A percentile compares a stretch with the other conserved stretches of the same genome.
Conservation (phyloP, 2,113 vertebrate genomes). For the Diadophis punctatus region DNA sequence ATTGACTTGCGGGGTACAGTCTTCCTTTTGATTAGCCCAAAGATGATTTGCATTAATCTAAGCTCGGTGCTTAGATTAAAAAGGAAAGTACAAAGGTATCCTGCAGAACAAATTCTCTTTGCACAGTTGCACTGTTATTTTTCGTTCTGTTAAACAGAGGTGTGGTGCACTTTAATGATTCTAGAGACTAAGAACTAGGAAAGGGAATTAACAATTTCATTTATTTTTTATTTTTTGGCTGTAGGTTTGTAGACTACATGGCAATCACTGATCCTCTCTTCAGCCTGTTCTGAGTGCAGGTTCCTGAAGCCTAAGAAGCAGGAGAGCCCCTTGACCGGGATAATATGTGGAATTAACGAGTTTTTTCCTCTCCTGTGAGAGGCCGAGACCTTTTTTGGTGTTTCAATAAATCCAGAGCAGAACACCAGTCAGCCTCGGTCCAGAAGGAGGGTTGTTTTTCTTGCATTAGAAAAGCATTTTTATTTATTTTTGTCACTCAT, state of each 20-base stretch:
- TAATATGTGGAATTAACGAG: not conserved
- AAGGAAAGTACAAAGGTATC: not conserved
- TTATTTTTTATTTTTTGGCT: not conserved
- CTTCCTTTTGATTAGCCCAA: not conserved
- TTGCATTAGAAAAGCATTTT: not conserved
- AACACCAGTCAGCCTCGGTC: not conserved
- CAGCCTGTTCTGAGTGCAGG: slow-evolving; percentile 13
- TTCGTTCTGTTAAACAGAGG: not conserved
- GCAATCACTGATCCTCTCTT: slow-evolving; percentile 3
- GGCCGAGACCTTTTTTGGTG: not conserved
- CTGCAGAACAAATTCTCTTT: not conserved
- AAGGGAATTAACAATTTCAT: not conserved
- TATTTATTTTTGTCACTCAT: not conserved
- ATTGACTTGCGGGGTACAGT: not conserved
- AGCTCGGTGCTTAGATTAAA: not conserved
- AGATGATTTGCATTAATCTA: not conserved
- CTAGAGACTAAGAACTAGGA: not conserved
- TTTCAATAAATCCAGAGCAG: not conserved
- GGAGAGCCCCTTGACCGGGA: not conserved
- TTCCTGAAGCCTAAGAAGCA: not conserved
- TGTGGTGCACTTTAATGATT: not conserved
- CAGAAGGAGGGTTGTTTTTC: not conserved
- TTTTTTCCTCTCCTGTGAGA: not conserved
- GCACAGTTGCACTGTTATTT: not conserved
- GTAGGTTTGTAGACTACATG: slow-evolving; percentile 19